Evolutionary conservation across 2,888 invertebrate genomes (phyloP).

Genomic region (Trileptium ribeirensis): DNA sequence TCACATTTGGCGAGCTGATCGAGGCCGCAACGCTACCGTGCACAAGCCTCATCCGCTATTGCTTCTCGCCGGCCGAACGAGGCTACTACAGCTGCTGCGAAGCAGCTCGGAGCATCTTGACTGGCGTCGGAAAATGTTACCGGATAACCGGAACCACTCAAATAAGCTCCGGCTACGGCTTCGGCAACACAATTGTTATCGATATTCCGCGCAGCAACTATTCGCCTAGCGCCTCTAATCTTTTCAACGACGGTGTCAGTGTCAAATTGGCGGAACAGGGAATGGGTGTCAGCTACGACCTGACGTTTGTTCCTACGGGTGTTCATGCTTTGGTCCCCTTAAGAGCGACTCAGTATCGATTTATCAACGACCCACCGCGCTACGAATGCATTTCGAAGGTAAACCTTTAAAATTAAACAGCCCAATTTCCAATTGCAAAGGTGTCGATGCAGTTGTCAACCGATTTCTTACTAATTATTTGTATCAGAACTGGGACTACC

Average conservation of each 20-base stretch:
- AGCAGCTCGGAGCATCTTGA: not conserved
- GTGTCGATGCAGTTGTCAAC: no score
- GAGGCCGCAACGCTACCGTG: not conserved
- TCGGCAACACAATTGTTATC: constrained; percentile 40
- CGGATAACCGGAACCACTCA: constrained; percentile 21
- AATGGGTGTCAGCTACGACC: constrained; percentile 8
- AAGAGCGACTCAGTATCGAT: constrained; percentile 19
- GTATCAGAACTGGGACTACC: no score
- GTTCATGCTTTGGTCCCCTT: constrained; percentile 19
- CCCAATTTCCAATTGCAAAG: no score
- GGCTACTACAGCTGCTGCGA: not conserved
- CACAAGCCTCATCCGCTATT: not conserved
- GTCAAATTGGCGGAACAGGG: constrained; percentile 43
- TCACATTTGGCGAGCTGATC: not conserved
- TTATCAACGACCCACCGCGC: constrained; percentile 25
- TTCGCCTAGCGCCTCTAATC: constrained; percentile 35
- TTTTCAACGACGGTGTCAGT: constrained; percentile 44
- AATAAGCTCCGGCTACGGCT: constrained; percentile 39
- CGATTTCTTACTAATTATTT: no score
- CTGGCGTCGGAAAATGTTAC: constrained; percentile 23
- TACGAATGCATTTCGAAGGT: constrained; percentile 17
- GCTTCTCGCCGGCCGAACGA: not conserved
- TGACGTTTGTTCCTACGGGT: constrained; percentile 9
- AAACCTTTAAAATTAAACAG: no score
- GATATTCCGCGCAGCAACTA: constrained; percentile 38